Conservation (phyloP, 2,113 vertebrate species). For the Syrrhaptes paradoxus region DNA sequence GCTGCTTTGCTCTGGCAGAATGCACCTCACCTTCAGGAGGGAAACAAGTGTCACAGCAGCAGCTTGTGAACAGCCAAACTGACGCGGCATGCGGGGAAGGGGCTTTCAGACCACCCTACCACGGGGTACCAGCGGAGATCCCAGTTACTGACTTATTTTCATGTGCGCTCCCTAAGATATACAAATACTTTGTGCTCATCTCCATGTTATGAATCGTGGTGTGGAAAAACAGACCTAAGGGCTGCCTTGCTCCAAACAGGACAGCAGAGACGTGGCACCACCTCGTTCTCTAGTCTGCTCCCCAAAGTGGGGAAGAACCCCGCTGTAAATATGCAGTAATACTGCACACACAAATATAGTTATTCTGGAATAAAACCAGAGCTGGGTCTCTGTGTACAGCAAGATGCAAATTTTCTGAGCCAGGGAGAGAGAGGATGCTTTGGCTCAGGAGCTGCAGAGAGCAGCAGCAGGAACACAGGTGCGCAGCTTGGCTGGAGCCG, state of each 20-base stretch:
- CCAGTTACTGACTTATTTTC: background rate
- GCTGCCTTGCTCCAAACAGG: background rate
- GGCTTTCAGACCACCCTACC: background rate
- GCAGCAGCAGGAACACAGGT: background rate
- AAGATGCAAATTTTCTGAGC: background rate
- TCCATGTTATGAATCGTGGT: background rate
- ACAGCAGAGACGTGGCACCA: background rate
- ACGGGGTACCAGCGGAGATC: background rate
- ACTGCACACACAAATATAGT: background rate
- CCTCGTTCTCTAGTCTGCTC: background rate
- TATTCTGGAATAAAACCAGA: background rate
- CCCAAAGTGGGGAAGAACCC: background rate
- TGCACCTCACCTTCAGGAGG: background rate
- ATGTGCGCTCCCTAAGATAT: background rate
- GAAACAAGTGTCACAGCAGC: background rate
- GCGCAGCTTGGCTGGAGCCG: background rate
- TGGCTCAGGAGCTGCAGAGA: background rate
- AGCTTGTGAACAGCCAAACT: background rate
- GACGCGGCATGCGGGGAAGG: rapidly evolving
- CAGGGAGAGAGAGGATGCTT: background rate
- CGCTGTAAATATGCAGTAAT: background rate
- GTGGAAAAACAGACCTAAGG: background rate
- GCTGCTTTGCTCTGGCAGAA: background rate
- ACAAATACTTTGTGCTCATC: background rate
- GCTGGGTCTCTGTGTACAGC: background rate